A percentile compares a stretch with the other conserved stretches of the same genome.
Evolutionary conservation across 1,140 invertebrate species (phyloP).

Genomic region (Saxidomus purpurata): DNA sequence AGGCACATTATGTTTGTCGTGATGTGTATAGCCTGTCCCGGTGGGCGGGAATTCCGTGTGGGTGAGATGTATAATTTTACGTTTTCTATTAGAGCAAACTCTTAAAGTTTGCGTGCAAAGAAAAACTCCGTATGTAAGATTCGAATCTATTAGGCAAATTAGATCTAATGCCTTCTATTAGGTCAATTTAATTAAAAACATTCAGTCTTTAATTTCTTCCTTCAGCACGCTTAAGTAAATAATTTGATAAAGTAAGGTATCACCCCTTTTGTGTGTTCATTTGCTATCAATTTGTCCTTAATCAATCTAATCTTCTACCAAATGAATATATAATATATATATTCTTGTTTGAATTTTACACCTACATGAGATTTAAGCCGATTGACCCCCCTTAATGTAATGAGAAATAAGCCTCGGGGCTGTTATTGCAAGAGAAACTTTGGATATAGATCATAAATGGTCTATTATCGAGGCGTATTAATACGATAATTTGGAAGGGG

Average conservation of each 20-base stretch:
- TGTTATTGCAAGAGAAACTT: neutral
- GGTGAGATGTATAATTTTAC: too few species aligned
- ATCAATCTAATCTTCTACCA: neutral
- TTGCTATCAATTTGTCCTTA: neutral
- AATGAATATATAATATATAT: constrained; percentile 23
- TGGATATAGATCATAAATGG: constrained; percentile 1
- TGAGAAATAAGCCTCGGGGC: constrained; percentile 3
- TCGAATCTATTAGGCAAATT: neutral
- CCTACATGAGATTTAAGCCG: neutral
- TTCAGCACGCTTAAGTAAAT: neutral
- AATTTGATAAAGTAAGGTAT: constrained; percentile 9
- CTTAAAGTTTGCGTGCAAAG: neutral
- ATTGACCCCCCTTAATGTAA: neutral
- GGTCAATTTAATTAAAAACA: constrained; percentile 5
- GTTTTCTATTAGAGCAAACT: too few species aligned
- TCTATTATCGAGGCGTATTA: neutral
- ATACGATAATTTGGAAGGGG: neutral
- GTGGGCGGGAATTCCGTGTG: too few species aligned
- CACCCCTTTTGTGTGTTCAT: constrained; percentile 10
- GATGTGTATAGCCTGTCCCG: too few species aligned
- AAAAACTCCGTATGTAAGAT: neutral
- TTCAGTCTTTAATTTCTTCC: neutral
- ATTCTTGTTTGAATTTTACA: constrained; percentile 14
- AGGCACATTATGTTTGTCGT: too few species aligned
- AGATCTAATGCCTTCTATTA: neutral